Conservation (phyloP, 2,888 invertebrate genomes). For the Orthonychiurus folsomi region DNA sequence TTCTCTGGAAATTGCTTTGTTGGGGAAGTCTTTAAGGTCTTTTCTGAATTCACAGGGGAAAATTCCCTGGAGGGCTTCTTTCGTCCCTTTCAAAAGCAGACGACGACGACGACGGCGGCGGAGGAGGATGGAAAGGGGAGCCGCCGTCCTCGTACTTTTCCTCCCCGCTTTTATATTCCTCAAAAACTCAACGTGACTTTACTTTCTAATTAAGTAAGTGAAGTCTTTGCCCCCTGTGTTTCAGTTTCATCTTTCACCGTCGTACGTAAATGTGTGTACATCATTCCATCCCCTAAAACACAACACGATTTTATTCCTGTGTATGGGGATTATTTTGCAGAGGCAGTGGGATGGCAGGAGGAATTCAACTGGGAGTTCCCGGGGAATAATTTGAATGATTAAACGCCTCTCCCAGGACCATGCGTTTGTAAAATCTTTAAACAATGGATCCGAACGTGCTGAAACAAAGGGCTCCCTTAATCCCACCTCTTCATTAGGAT, state of each 20-base stretch:
- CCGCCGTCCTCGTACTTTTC: background rate
- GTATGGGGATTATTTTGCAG: background rate
- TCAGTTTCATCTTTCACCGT: no score
- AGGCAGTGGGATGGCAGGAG: no score
- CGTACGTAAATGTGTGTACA: no score
- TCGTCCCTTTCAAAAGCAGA: constrained; percentile 3
- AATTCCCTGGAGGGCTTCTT: constrained; percentile 13
- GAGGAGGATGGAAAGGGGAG: background rate
- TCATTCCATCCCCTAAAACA: no score
- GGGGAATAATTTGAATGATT: no score
- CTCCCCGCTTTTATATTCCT: background rate
- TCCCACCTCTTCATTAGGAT: no score
- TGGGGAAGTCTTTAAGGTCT: background rate
- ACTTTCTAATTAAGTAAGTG: background rate
- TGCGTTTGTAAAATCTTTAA: no score
- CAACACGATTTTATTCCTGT: background rate
- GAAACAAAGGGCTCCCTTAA: no score
- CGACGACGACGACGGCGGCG: background rate
- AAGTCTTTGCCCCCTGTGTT: no score
- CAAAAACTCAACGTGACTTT: background rate
- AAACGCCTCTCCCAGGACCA: no score
- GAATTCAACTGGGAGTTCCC: background rate
- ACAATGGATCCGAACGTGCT: no score
- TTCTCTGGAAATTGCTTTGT: constrained; percentile 12
- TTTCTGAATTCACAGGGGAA: constrained; percentile 1